phyloP scores from a whole-genome alignment of 2,888 invertebrate species.

The Parthenolecanium corni region DNA sequence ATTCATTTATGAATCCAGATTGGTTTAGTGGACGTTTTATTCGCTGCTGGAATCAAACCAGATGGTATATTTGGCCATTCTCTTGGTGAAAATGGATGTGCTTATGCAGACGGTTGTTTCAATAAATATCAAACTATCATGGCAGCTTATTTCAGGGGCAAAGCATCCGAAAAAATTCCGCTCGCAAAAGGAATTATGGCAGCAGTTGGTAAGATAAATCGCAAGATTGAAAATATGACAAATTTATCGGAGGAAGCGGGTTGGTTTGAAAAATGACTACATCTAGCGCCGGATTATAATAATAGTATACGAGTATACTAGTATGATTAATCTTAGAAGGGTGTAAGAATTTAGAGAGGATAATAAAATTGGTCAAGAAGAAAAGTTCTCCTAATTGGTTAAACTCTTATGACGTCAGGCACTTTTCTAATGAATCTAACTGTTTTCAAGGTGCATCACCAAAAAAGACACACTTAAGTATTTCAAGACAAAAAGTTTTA shows the following conservation, averaged over 20 bases:
- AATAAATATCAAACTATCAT: slow-evolving; percentile 50
- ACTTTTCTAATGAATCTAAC: too few species aligned
- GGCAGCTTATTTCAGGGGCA: slow-evolving; percentile 48
- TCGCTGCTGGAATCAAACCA: slow-evolving; percentile 49
- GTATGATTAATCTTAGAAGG: too few species aligned
- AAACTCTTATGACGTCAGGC: too few species aligned
- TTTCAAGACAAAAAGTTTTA: too few species aligned
- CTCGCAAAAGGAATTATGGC: slow-evolving; percentile 44
- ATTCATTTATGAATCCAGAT: slow-evolving; percentile 41
- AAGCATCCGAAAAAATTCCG: slow-evolving; percentile 40
- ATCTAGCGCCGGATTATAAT: too few species aligned
- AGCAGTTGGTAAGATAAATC: slow-evolving; percentile 40
- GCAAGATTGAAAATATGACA: not conserved
- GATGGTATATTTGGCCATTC: slow-evolving; percentile 64
- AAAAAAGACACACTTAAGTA: too few species aligned
- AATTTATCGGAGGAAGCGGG: not conserved
- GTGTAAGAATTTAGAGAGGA: too few species aligned
- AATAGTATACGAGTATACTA: too few species aligned
- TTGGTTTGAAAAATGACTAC: not conserved
- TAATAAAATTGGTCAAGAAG: too few species aligned
- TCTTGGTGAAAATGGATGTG: slow-evolving; percentile 53
- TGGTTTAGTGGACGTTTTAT: slow-evolving; percentile 51
- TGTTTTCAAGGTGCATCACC: too few species aligned
- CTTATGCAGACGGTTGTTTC: slow-evolving; percentile 52
- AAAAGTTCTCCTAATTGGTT: too few species aligned